phyloP scores from a whole-genome alignment of 1,140 invertebrate genomes.

The Drosophila chauvacae region DNA sequence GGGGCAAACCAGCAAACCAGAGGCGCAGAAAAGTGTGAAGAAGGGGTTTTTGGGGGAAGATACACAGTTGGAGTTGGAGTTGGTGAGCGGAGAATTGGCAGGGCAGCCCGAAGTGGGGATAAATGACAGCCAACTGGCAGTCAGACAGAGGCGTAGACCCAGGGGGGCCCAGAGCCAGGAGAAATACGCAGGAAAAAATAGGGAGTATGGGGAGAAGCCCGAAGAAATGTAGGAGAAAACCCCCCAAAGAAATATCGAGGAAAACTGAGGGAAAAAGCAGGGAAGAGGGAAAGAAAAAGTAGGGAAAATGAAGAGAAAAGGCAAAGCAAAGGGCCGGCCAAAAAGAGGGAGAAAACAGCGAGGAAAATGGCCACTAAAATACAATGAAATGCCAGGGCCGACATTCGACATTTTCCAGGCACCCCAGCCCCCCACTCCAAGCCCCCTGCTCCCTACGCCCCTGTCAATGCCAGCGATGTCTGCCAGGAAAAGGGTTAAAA shows the following conservation, averaged over 20 bases:
- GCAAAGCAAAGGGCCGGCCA: background rate
- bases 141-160: constrained; percentile 22
- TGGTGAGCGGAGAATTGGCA: constrained; percentile 16
- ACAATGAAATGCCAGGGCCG: constrained; percentile 70
- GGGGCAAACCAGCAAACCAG: background rate
- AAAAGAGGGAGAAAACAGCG: too few species aligned
- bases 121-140: constrained; percentile 77
- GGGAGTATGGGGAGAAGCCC: constrained; percentile 8
- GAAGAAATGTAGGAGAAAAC: background rate
- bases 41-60: background rate
- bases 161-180: background rate
- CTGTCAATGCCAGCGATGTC: constrained; percentile 72
- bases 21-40: constrained; percentile 5
- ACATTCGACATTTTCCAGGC: constrained; percentile 30
- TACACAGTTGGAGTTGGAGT: background rate
- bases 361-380: constrained; percentile 29
- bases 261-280: background rate
- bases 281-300: background rate
- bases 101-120: constrained; percentile 47
- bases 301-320: background rate
- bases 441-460: constrained; percentile 28
- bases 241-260: background rate
- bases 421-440: background rate
- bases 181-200: background rate
- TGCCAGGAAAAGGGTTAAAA: constrained; percentile 75